Conservation (phyloP, 1,140 invertebrate genomes). For the Cyclargus thomasi region DNA sequence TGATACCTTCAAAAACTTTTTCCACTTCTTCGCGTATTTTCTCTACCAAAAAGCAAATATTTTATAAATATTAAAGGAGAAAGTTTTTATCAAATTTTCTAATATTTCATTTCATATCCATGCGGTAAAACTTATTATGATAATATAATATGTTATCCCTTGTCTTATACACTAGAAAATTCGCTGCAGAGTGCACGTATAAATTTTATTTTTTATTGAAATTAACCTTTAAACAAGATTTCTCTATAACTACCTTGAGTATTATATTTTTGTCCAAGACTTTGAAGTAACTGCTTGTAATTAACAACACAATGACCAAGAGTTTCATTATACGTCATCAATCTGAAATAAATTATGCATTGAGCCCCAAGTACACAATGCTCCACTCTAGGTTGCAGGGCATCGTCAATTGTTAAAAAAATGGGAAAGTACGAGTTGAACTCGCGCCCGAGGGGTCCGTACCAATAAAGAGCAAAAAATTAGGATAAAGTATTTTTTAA, state of each 20-base stretch:
- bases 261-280: slow-evolving; percentile 39
- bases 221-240: neutral
- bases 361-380: too few relatives aligned
- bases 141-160: slow-evolving; percentile 4
- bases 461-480: too few relatives aligned
- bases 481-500: too few relatives aligned
- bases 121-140: neutral
- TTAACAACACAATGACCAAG: slow-evolving; percentile 38
- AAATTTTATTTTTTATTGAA: too few relatives aligned
- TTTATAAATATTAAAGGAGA: too few relatives aligned
- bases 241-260: slow-evolving; percentile 32
- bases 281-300: slow-evolving; percentile 34
- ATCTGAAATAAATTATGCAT: slow-evolving; percentile 30
- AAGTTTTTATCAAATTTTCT: neutral
- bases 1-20: slow-evolving; percentile 46
- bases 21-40: slow-evolving; percentile 43
- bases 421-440: too few relatives aligned
- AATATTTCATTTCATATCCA: too few relatives aligned
- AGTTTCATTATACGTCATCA: slow-evolving; percentile 37
- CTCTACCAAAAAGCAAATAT: slow-evolving; percentile 35
- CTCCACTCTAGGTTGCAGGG: too few relatives aligned
- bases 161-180: too few relatives aligned
- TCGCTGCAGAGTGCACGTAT: too few relatives aligned
- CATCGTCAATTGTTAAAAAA: too few relatives aligned
- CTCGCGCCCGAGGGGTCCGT: too few relatives aligned